Base-by-base conservation (phyloP, 2,888 invertebrate genomes). In the Mythimna lalbum region DNA sequence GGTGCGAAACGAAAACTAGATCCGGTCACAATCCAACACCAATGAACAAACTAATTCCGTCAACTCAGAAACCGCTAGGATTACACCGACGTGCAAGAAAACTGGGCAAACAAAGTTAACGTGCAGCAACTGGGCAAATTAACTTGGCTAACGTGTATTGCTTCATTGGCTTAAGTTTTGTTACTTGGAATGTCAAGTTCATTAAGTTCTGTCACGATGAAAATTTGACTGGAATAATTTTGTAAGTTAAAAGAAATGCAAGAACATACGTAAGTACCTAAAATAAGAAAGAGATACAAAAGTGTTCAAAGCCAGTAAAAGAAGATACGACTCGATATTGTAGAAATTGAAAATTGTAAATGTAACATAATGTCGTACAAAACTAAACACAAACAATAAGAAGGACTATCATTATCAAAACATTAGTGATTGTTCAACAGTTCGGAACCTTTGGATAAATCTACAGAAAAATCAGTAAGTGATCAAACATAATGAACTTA, bases 31-130 rank as follows among this genome's bases (percentile, higher is more conserved):
- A 55, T 43, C 43, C 43, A 63, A 33, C 62, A 67, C 57, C 70
- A 69, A 63, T 70, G 52, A 65, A 83, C 72, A 66, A 75, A 73
- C 75, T 77, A 76, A 82, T 80, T 77, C 68, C 36, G 49, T 1
- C 73, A 64, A 70, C 73, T 61, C 60, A 71, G 56, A 50, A 62
- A 73, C 74, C 66, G 47, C 68, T 59, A 62, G 77, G 68, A 82
- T 82, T 77, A 83, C 77, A 72, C 61, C 61, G 63, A 47, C 60
- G 61, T 70, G 69, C 69, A 70, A 62, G 56, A 49, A 60, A 76
- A 83, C 74, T 59, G 17, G 19, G 39, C 59, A 50, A 67, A 64
- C 71, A 71, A 76, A 68, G 76, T 71, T 63, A 69, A 72, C 50
- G 55, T 52, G 53, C 56, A 23, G 33, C 49, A 33, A 63, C 63